A percentile compares a stretch with the other conserved stretches of the same genome.
These are phyloP conservation scores for Telenomus remus DNA, from an alignment of 1,140 invertebrate genomes.

Conservation along the genomic window DNA sequence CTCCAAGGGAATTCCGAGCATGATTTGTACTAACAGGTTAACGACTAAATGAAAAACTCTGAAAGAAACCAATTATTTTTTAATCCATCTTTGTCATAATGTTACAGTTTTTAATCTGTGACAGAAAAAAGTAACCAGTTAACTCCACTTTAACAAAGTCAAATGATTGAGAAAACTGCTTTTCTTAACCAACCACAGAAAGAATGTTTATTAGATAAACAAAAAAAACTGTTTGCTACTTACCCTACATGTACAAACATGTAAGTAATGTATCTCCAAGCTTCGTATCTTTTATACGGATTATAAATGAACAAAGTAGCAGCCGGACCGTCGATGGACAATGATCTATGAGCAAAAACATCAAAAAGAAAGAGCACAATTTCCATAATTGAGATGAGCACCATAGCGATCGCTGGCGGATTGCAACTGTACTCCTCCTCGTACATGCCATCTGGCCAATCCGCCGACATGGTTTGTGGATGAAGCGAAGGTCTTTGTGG, in stretches of 20 bases:
- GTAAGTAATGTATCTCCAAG: conserved; percentile 95
- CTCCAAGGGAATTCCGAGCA: conserved; percentile 94
- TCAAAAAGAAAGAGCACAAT: conserved; percentile 83
- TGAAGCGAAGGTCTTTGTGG: conserved; percentile 72
- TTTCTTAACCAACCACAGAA: too few species aligned
- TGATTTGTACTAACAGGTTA: conserved; percentile 93
- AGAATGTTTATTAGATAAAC: too few species aligned
- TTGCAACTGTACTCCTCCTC: conserved; percentile 90
- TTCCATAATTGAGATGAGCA: conserved; percentile 84
- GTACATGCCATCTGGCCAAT: conserved; percentile 84
- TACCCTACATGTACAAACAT: conserved; percentile 98
- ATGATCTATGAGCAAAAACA: conserved; percentile 68
- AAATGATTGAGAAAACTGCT: too few species aligned
- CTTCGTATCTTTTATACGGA: conserved; percentile 89
- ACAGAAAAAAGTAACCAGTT: too few species aligned
- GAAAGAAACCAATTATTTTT: conserved; percentile 15
- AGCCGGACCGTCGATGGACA: conserved; percentile 80
- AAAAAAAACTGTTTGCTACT: too few species aligned
- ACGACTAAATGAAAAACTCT: conserved; percentile 90
- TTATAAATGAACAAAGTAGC: conserved; percentile 91
- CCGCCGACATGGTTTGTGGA: conserved; percentile 63
- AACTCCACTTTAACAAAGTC: too few species aligned
- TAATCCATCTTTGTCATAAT: too few species aligned
- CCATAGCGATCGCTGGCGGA: conserved; percentile 91
- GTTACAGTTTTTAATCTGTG: too few species aligned